Evolutionary conservation across 2,797 vertebrate genomes (phyloP).

Genomic region (Nasua narica): DNA sequence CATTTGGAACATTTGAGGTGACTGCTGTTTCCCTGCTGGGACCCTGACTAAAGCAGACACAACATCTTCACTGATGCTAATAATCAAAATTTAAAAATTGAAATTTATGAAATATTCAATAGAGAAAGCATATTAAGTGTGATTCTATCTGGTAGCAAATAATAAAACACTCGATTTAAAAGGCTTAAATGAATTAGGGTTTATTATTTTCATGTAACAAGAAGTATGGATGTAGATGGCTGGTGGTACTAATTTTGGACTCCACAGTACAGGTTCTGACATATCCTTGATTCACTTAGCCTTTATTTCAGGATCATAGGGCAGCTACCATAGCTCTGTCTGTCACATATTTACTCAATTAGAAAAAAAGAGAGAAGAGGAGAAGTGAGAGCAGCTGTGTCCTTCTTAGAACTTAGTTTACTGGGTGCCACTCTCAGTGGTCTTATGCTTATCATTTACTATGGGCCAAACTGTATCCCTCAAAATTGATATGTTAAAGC

Average conservation of each 20-base stretch:
- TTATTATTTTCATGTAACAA: constrained; percentile 20
- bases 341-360: background rate
- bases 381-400: background rate
- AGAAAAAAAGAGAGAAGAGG: background rate
- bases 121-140: background rate
- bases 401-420: background rate
- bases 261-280: background rate
- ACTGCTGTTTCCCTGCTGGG: background rate
- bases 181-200: background rate
- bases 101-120: background rate
- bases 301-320: background rate
- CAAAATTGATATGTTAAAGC: background rate
- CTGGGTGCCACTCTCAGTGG: background rate
- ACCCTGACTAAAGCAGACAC: background rate
- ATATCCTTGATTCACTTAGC: background rate
- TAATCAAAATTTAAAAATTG: background rate
- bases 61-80: background rate
- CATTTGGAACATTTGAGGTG: background rate
- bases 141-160: background rate
- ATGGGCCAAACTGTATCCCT: background rate
- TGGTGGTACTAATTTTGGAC: background rate
- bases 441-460: background rate
- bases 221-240: background rate
- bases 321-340: background rate
- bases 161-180: background rate